Conservation (phyloP, 2,888 invertebrate species). For the Oithona nana region DNA sequence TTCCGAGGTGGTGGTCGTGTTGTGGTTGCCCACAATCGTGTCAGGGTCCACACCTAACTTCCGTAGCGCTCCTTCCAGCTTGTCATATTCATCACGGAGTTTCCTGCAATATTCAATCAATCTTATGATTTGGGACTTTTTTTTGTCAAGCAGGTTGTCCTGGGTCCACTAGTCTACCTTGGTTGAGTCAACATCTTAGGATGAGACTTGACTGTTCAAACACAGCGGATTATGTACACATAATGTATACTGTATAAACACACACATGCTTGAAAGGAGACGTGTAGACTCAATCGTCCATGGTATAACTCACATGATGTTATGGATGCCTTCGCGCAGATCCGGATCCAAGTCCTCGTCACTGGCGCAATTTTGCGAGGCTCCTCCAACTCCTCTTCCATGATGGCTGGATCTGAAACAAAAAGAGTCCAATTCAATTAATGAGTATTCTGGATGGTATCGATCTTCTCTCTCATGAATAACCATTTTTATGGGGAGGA, state of each 20-base stretch:
- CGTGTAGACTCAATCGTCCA: not conserved
- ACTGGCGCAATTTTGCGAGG: not conserved
- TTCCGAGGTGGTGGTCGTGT: not conserved
- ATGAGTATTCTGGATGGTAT: too few relatives aligned
- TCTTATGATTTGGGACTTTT: not conserved
- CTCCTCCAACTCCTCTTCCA: not conserved
- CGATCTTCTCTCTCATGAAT: too few relatives aligned
- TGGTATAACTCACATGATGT: conserved; percentile 14
- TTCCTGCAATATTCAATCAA: conserved; percentile 7
- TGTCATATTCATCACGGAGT: conserved; percentile 17
- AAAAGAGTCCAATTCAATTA: too few relatives aligned
- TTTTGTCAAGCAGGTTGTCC: not conserved
- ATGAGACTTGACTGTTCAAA: not conserved
- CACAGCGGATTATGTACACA: not conserved
- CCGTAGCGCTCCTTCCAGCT: conserved; percentile 12
- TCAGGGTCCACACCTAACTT: conserved; percentile 13
- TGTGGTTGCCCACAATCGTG: not conserved
- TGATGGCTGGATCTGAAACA: not conserved
- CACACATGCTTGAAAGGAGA: not conserved
- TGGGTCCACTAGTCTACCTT: not conserved
- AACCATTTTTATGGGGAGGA: too few relatives aligned
- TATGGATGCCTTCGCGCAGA: conserved; percentile 14
- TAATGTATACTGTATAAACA: not conserved
- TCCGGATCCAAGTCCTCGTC: conserved; percentile 16
- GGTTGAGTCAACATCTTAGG: not conserved